Evolutionary conservation across 2,888 invertebrate genomes (phyloP).

Genomic region (Rhagium mordax): DNA sequence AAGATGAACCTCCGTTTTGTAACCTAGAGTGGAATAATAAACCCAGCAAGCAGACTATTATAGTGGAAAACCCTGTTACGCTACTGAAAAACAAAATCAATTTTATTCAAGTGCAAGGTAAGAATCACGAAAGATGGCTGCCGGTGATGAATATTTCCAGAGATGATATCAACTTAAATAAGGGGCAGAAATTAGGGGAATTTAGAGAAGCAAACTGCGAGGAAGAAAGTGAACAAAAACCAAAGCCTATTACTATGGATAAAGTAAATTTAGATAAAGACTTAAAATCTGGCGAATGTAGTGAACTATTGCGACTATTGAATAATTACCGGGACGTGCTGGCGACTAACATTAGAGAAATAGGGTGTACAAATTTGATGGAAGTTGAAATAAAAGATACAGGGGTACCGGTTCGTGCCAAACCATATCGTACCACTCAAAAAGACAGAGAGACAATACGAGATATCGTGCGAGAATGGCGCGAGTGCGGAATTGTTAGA

Average conservation of each 20-base stretch:
- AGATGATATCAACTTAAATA: neutral
- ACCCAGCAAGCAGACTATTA: neutral
- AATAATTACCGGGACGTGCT: conserved; percentile 37
- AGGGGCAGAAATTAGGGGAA: neutral
- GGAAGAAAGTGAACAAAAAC: neutral
- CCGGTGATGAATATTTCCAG: neutral
- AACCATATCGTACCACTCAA: conserved; percentile 33
- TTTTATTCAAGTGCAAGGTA: conserved; percentile 7
- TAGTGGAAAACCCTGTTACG: neutral
- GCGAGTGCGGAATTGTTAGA: conserved; percentile 34
- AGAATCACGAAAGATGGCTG: neutral
- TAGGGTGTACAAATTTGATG: conserved; percentile 38
- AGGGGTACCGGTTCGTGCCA: conserved; percentile 32
- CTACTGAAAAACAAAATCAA: neutral
- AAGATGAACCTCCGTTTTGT: neutral
- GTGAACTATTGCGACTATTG: conserved; percentile 13
- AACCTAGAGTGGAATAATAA: neutral
- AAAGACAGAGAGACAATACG: conserved; percentile 36
- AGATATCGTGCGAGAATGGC: conserved; percentile 42
- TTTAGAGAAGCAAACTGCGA: neutral
- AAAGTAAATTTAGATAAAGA: neutral
- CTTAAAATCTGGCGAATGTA: neutral
- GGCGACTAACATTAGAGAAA: conserved; percentile 31
- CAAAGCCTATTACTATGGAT: neutral
- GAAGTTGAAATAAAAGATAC: conserved; percentile 38